A percentile compares a stretch with the other conserved stretches of the same genome.
These are phyloP conservation scores for Drosophila littoralis DNA, from an alignment of 1,140 invertebrate genomes.

Conservation along the genomic window DNA sequence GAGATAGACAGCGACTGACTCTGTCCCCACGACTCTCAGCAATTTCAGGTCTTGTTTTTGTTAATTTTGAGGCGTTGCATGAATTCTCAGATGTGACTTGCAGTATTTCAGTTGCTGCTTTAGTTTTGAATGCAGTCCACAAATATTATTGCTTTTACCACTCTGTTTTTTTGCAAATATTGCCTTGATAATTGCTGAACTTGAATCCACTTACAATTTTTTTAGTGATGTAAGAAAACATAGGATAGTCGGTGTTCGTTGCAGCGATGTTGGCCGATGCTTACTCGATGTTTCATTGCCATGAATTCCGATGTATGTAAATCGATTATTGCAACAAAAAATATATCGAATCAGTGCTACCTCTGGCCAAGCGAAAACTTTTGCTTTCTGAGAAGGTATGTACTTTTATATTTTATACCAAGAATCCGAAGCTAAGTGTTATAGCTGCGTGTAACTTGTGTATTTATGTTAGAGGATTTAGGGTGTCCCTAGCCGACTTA, in stretches of 20 bases:
- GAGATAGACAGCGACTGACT: slow-evolving; percentile 70
- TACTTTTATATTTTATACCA: too few species aligned
- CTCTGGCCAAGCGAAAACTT: background rate
- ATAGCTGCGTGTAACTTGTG: too few species aligned
- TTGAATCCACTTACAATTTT: slow-evolving; percentile 50
- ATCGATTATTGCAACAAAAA: background rate
- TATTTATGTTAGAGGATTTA: too few species aligned
- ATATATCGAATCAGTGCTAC: background rate
- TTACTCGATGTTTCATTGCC: background rate
- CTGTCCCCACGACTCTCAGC: slow-evolving; percentile 33
- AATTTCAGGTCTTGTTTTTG: slow-evolving; percentile 61
- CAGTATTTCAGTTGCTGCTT: slow-evolving; percentile 12
- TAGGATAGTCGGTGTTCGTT: background rate
- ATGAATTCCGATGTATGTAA: background rate
- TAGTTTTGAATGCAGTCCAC: slow-evolving; percentile 1
- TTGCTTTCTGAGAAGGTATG: too few species aligned
- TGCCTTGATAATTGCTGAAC: slow-evolving; percentile 30
- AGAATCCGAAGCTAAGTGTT: too few species aligned
- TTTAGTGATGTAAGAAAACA: slow-evolving; percentile 33
- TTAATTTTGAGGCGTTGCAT: slow-evolving; percentile 49
- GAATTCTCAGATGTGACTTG: slow-evolving; percentile 23
- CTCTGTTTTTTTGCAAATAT: slow-evolving; percentile 30
- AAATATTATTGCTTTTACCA: slow-evolving; percentile 27
- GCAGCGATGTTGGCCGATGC: background rate
- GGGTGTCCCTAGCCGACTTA: too few species aligned